Evolutionary conservation across 2,113 vertebrate species (phyloP), one percentile per base, ranked within the genome.

Genomic region (Salvator merianae): DNA sequence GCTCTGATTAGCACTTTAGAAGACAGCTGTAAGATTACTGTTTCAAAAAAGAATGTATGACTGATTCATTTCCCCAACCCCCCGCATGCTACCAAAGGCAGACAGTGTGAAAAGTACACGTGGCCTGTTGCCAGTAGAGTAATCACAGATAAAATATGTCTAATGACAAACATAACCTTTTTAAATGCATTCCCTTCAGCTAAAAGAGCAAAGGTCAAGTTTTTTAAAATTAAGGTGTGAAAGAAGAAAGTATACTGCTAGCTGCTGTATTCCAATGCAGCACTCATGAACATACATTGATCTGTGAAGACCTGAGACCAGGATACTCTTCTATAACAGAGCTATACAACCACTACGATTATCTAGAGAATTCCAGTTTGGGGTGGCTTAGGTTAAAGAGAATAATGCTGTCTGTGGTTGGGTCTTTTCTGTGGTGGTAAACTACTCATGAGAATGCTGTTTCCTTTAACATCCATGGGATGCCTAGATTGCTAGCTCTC

Each of bases 11-110:
- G 40, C 1, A 3, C 69, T 71, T 79, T 79, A 59, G 30, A 24
- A 82, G 40, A 62, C 36, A 86, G 71, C 30, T 47, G 62, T 30
- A 53, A 22, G 18, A 62, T 84, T 59, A 80, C 43, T 40, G 34
- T 80, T 87, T 80, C 76, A 82, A 65, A 63, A 83, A 71, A 82
- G 83, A 55, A 28, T 74, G 32, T 40, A 62, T 13, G 47, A 77
- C 30, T 72, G 73, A 47, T 36, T 76, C 69, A 81, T 0, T 59
- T 3, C 2, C 62, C 40, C 38, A 24, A 22, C 50, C 28, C 59
- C 13, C 20, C 32, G 5, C 24, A 50, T 7, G 36, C 50, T 82
- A 40, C 55, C 66, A 76, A 59, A 28, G 12, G 28, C 81, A 69
- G 13, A 53, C 12, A 77, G 65, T 79, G 75, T 70, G 59, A 79